phyloP scores from a whole-genome alignment of 2,797 vertebrate species.

The Semotilus atromaculatus region DNA sequence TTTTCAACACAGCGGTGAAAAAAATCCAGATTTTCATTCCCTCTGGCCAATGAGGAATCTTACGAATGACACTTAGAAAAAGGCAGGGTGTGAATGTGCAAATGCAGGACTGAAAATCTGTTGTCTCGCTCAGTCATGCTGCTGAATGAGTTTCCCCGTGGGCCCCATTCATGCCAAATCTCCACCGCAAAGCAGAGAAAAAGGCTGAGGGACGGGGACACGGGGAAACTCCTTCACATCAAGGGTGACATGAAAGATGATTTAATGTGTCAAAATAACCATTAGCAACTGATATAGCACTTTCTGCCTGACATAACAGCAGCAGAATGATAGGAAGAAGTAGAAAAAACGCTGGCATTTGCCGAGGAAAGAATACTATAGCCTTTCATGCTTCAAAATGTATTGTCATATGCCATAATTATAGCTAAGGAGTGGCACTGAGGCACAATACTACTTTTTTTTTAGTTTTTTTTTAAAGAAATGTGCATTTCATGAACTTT shows the following conservation, averaged over 20 bases:
- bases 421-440: slow-evolving; percentile 13
- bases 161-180: slow-evolving; percentile 34
- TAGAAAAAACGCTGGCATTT: slow-evolving; percentile 10
- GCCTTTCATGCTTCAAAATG: slow-evolving; percentile 26
- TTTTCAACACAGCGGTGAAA: not conserved
- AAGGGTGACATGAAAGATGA: slow-evolving; percentile 38
- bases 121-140: slow-evolving; percentile 34
- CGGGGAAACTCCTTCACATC: slow-evolving; percentile 31
- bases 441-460: not conserved
- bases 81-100: slow-evolving; percentile 38
- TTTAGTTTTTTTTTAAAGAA: slow-evolving; percentile 16
- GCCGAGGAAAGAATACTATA: slow-evolving; percentile 14
- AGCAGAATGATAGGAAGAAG: not conserved
- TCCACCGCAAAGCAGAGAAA: not conserved
- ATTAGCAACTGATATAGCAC: slow-evolving; percentile 43
- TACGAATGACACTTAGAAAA: slow-evolving; percentile 12
- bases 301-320: slow-evolving; percentile 20
- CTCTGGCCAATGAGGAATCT: slow-evolving; percentile 11
- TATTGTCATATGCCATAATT: slow-evolving; percentile 40
- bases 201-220: slow-evolving; percentile 24
- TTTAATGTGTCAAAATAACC: slow-evolving; percentile 49
- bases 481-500: slow-evolving; percentile 29
- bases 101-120: slow-evolving; percentile 37
- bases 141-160: slow-evolving; percentile 27
- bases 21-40: not conserved